Evolutionary conservation across 2,797 vertebrate species (phyloP).

Genomic region (Ptychadena robeensis): DNA sequence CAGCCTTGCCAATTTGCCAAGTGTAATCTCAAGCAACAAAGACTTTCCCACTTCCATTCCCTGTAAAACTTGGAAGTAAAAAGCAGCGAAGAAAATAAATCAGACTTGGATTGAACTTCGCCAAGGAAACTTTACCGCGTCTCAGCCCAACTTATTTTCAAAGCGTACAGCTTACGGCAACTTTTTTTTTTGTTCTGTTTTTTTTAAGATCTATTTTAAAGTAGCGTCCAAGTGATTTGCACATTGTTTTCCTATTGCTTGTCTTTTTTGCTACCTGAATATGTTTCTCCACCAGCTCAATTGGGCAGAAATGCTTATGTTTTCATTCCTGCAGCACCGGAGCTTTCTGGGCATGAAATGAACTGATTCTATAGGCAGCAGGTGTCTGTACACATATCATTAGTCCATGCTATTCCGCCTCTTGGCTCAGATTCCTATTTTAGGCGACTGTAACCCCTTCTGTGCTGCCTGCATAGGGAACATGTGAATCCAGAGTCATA

Average conservation of each 20-base stretch:
- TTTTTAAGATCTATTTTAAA: constrained; percentile 8
- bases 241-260: constrained; percentile 55
- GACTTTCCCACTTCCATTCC: background rate
- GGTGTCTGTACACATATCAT: constrained; percentile 65
- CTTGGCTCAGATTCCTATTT: constrained; percentile 45
- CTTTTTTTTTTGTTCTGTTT: constrained; percentile 21
- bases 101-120: background rate
- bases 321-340: constrained; percentile 58
- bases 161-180: background rate
- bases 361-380: constrained; percentile 64
- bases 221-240: constrained; percentile 61
- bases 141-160: background rate
- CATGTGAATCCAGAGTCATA: too few species aligned
- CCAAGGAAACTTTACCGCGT: background rate
- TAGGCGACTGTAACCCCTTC: constrained; percentile 34
- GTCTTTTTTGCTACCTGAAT: constrained; percentile 50
- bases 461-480: background rate
- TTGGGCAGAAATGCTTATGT: constrained; percentile 51
- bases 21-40: background rate
- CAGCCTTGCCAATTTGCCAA: background rate
- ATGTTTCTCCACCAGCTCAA: constrained; percentile 59
- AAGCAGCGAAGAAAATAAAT: background rate
- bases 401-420: constrained; percentile 55
- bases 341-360: constrained; percentile 64
- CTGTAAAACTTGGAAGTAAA: constrained; percentile 16